Base-by-base conservation (phyloP, 2,888 invertebrate species). In the Blastobasis lacticolella region DNA sequence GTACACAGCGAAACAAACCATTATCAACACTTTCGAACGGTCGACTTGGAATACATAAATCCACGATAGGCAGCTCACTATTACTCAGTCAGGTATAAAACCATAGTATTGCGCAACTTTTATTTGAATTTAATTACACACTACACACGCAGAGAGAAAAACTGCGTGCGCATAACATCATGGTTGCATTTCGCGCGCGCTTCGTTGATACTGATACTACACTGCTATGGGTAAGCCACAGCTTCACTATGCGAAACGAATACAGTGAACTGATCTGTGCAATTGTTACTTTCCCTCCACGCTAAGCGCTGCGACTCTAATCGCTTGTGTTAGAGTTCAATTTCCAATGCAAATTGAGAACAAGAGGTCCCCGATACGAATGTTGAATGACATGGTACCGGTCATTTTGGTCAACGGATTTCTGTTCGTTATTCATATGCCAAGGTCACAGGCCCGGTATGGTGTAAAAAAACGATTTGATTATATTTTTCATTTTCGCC, bases 141-240 rank as follows among this genome's bases (percentile, higher is more conserved):
- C 44, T 38, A 41, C 43, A 51, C 46, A 43, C 37, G 8, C 8
- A 45, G 6, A 44, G 44, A 43, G 44, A 62, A 55, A 60, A 60
- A 62, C 62, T 60, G 62, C 64, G 61, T 63, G 58, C 63, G 61
- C 62, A 62, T 64, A 62, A 67, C 61, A 69, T 72, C 66, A 69
- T 73, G 73, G 65, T 68, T 67, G 68, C 59, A 64, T 67, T 68
- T 60, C 68, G 64, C 71, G 70, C 71, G 69, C 67, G 75, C 66
- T 67, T 63, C 66, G 64, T 60, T 62, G 59, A 60, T 64, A 71
- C 77, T 71, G 59, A 38, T 37, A 23, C 23, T 23, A 23, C 23
- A 23, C 23, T 23, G 23, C 23, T 23, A 23, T 23, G 23, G 23
- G 23, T 23, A 23, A 23, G 3, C 23, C 38, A 45, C 48, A 6